These are phyloP conservation scores for Taenioides sp. DNA, from an alignment of 2,797 vertebrate species.

Conservation along the genomic window DNA sequence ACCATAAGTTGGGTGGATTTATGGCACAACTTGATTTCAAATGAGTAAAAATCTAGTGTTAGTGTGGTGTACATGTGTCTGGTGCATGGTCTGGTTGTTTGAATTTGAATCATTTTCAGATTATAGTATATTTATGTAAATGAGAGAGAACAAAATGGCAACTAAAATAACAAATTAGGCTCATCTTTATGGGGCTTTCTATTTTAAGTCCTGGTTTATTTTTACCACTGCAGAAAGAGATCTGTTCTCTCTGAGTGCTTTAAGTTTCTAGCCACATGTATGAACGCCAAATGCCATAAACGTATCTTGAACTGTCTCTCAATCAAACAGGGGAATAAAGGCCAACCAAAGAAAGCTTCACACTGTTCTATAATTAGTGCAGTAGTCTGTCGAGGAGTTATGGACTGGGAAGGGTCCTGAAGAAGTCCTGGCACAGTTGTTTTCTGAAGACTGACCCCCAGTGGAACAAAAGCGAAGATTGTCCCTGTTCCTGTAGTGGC, in stretches of 20 bases:
- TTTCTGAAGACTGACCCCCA: constrained; percentile 44
- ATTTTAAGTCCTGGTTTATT: not conserved
- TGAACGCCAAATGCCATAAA: constrained; percentile 49
- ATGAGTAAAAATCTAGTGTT: constrained; percentile 22
- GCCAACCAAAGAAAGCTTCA: constrained; percentile 43
- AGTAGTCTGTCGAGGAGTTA: constrained; percentile 44
- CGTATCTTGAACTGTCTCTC: constrained; percentile 42
- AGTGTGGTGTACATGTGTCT: constrained; percentile 3
- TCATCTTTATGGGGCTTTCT: not conserved
- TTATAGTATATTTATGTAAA: too few species aligned
- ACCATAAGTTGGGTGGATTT: constrained; percentile 14
- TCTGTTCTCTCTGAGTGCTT: not conserved
- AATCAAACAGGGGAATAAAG: constrained; percentile 53
- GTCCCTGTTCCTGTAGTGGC: constrained; percentile 33
- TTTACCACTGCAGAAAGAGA: constrained; percentile 1
- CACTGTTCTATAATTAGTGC: constrained; percentile 55
- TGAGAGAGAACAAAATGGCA: too few species aligned
- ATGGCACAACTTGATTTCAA: constrained; percentile 5
- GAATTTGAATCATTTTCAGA: not conserved
- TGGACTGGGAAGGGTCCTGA: constrained; percentile 45
- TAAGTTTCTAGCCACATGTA: constrained; percentile 22
- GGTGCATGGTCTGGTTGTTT: not conserved
- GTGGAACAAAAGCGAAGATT: constrained; percentile 42
- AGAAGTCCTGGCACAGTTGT: constrained; percentile 44
- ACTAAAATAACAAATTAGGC: not conserved